Percentiles rank a stretch among this genome's conserved stretches.
Evolutionary conservation across 2,888 invertebrate genomes (phyloP).

Genomic region (Cecidostiba fungosa): DNA sequence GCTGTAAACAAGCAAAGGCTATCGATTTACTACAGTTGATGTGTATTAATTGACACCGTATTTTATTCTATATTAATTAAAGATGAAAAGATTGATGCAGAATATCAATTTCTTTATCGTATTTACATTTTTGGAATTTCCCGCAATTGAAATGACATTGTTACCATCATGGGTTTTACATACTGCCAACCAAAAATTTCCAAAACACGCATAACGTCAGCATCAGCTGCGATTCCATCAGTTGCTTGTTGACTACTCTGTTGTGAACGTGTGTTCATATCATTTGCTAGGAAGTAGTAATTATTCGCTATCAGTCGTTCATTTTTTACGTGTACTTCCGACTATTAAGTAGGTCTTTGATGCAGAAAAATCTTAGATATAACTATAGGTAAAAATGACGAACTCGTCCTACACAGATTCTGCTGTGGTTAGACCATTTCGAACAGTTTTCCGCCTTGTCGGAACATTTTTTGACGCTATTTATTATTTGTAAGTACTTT

Average conservation of each 20-base stretch:
- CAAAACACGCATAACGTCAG: background rate
- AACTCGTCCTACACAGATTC: conserved; percentile 41
- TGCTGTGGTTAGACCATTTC: conserved; percentile 48
- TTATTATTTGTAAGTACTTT: conserved; percentile 62
- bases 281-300: conserved; percentile 31
- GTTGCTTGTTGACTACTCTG: background rate
- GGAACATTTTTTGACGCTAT: conserved; percentile 59
- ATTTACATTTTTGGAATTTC: background rate
- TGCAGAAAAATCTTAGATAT: background rate
- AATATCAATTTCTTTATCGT: background rate
- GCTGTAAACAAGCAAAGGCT: background rate
- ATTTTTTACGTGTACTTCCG: background rate
- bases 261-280: background rate
- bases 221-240: conserved; percentile 12
- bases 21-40: background rate
- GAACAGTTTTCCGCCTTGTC: conserved; percentile 43
- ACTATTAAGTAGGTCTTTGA: background rate
- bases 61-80: background rate
- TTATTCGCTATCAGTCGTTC: background rate
- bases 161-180: background rate
- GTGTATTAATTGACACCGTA: background rate
- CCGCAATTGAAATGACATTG: background rate
- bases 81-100: background rate
- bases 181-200: background rate
- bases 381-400: conserved; percentile 31